These are phyloP conservation scores for Spea bombifrons DNA, from an alignment of 2,113 vertebrate genomes.

Conservation along the genomic window DNA sequence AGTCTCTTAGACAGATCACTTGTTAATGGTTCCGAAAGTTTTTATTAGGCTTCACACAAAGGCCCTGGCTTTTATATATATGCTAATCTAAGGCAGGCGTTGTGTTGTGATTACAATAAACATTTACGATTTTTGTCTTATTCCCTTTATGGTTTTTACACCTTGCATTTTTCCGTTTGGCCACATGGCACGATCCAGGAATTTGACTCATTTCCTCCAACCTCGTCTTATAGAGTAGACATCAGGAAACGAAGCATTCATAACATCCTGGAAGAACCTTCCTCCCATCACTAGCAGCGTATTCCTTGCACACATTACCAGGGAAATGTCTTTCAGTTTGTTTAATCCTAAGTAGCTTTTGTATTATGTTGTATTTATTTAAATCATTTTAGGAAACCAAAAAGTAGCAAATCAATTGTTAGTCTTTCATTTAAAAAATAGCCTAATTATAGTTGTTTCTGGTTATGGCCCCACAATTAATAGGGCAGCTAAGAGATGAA, in stretches of 20 bases:
- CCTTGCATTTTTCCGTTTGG: conserved; percentile 25
- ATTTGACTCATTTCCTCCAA: conserved; percentile 78
- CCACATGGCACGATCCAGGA: conserved; percentile 62
- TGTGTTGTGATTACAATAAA: neutral
- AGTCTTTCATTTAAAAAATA: conserved; percentile 7
- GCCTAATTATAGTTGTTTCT: conserved; percentile 14
- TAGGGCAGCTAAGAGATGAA: neutral
- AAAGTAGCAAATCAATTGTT: conserved; percentile 23
- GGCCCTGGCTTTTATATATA: no score
- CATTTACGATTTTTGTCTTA: neutral
- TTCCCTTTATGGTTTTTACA: conserved; percentile 7
- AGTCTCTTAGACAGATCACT: no score
- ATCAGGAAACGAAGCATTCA: conserved; percentile 62
- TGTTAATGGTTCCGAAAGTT: no score
- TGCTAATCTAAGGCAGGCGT: no score
- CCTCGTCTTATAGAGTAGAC: conserved; percentile 53
- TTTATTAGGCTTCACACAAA: no score
- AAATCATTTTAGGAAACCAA: conserved; percentile 9
- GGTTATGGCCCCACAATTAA: neutral
- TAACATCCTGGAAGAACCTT: conserved; percentile 54
- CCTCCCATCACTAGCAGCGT: conserved; percentile 45
- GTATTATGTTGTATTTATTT: neutral
- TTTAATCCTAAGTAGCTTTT: conserved; percentile 16
- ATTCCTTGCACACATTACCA: conserved; percentile 6
- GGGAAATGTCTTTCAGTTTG: conserved; percentile 44